A percentile compares a stretch with the other conserved stretches of the same genome.
Evolutionary conservation across 2,797 vertebrate genomes (phyloP).

Genomic region (Acipenser ruthenus): DNA sequence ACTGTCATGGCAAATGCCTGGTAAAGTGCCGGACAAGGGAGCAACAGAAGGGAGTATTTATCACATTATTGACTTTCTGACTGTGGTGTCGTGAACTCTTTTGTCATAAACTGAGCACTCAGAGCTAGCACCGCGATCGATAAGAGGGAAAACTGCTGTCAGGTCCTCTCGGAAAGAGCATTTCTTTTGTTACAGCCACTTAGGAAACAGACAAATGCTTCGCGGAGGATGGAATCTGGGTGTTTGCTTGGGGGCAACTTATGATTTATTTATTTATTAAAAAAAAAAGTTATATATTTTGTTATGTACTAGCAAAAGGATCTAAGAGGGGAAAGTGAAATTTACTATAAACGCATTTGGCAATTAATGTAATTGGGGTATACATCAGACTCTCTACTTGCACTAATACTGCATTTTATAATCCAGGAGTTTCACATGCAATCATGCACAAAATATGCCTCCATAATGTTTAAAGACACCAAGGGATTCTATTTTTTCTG

Average conservation of each 20-base stretch:
- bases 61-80: slow-evolving; percentile 72
- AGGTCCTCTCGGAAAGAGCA: slow-evolving; percentile 42
- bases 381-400: too few species aligned
- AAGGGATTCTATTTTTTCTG: too few species aligned
- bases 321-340: too few species aligned
- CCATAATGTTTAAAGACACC: too few species aligned
- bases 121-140: slow-evolving; percentile 44
- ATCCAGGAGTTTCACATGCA: too few species aligned
- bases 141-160: slow-evolving; percentile 40
- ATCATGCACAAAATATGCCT: too few species aligned
- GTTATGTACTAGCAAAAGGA: background rate
- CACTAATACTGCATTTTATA: too few species aligned
- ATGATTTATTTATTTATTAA: background rate
- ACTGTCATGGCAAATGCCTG: slow-evolving; percentile 67
- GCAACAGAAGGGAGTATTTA: slow-evolving; percentile 54
- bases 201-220: slow-evolving; percentile 40
- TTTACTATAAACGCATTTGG: too few species aligned
- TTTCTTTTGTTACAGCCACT: slow-evolving; percentile 42
- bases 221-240: slow-evolving; percentile 30
- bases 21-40: slow-evolving; percentile 64
- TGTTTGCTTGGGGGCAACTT: slow-evolving; percentile 24
- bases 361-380: too few species aligned
- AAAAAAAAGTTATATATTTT: background rate
- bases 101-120: slow-evolving; percentile 53
- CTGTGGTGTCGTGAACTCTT: slow-evolving; percentile 48